Evolutionary conservation across 2,113 vertebrate species (phyloP), one percentile per base, ranked within the genome.

Genomic region (Anseranas semipalmata): DNA sequence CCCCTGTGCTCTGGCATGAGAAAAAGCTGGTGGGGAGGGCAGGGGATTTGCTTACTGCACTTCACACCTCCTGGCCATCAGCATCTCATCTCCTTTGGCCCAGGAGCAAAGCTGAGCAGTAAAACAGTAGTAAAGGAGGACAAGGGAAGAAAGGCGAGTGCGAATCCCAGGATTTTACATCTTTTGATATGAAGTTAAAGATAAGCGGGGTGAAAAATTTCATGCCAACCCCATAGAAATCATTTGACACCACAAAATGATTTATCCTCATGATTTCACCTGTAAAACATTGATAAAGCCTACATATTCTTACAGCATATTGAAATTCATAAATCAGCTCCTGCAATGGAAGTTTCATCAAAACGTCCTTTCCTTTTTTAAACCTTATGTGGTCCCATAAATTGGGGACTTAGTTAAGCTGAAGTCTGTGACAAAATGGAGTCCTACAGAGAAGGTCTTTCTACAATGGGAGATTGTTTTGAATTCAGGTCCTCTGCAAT

Each of bases 401-500:
- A 84, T 6, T 39, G 10, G 12, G 65, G 9, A 73, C 7, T 52
- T 84, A 56, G 60, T 58, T 81, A 60, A 63, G 41, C 5, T 59
- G 52, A 81, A 91, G 76, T 22, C 20, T 78, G 25, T 37, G 70
- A 33, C 37, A 89, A 90, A 90, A 67, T 12, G 10, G 41, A 81
- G 8, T 43, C 16, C 39, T 66, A 20, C 4, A 2, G 11, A 67
- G 56, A 85, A 85, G 11, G 19, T 63, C 6, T 72, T 85, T 56
- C 28, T 63, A n/a, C 11, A 55, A n/a, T 72, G 52, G 35, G 27
- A 89, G 7, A 30, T 15, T 0, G 0, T 43, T 87, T 87, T 46
- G 59, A 75, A 84, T 85, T 65, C 6, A 1, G 8, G 7, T 82
- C 25, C 28, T 52, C 28, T 0, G 0, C 1, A 1, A 16, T 33